Base-by-base conservation (phyloP, 2,797 vertebrate species). In the Labeo calbasu region DNA sequence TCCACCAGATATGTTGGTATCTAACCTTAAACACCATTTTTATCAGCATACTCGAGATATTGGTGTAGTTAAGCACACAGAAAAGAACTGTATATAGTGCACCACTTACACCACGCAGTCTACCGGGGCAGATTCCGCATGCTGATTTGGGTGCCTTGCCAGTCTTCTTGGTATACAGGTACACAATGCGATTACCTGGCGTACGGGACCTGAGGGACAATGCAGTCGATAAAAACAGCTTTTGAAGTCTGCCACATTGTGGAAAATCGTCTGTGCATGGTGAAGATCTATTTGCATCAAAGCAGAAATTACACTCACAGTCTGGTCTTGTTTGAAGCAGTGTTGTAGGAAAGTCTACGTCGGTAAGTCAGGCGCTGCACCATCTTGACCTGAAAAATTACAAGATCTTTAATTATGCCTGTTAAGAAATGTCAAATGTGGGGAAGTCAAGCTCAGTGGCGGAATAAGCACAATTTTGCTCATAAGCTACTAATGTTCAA, bases 261-360 rank as follows among this genome's bases (percentile, higher is more conserved):
- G 4, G 0, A 4, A 2, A 4, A 46, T 23, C 14, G 25, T 19
- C 1, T 3, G 5, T 46, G 9, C 14, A 40, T 21, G 23, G 13
- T 32, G 21, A 72, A 11, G 0, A 48, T 14, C 6, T 15, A 3
- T 50, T 61, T 15, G 5, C 19, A 50, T 6, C 3, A 63, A 65
- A 32, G 4, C 3, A 43, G 21, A 2, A 3, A 19, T 59, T 1
- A n/a, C 2, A 96, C 98, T 97, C 91, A 99, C 98, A 99, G 95
- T 84, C 98, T 96, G 81, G 98, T 99, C 90, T 99, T 99, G 95
- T 99, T 99, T 76, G 98, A 99, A 86, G 97, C 95, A 57, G 98
- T 99, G 88, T 99, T 99, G 96, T 99, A 99, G 96, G 98, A 99
- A 87, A 99, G 93, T 96, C 98, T 97, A 95, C 98, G 98, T 28